These are phyloP conservation scores for Maniola hyperantus DNA, from an alignment of 2,888 invertebrate species.

Conservation along the genomic window DNA sequence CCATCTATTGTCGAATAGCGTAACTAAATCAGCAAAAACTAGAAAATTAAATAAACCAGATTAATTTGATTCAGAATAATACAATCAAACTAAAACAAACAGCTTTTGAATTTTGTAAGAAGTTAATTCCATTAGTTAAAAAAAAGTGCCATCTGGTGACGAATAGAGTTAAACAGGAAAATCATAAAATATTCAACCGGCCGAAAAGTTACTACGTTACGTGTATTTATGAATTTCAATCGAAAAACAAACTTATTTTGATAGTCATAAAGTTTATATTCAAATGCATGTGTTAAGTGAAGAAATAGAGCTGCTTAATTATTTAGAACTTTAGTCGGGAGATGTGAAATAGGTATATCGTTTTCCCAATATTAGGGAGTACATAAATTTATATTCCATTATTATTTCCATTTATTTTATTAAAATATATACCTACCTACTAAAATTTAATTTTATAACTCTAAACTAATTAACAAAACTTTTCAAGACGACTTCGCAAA, in stretches of 20 bases:
- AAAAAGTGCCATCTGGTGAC: slow-evolving; percentile 46
- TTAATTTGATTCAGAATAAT: background rate
- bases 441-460: background rate
- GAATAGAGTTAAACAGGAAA: slow-evolving; percentile 40
- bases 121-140: background rate
- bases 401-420: slow-evolving; percentile 27
- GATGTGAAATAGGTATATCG: slow-evolving; percentile 61
- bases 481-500: background rate
- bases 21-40: slow-evolving; percentile 11
- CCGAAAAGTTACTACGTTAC: slow-evolving; percentile 68
- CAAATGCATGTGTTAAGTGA: slow-evolving; percentile 44
- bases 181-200: slow-evolving; percentile 65
- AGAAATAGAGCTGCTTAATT: slow-evolving; percentile 66
- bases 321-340: slow-evolving; percentile 58
- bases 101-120: background rate
- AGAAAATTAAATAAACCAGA: background rate
- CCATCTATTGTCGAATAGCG: slow-evolving; percentile 43
- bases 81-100: background rate
- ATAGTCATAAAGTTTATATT: slow-evolving; percentile 46
- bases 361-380: slow-evolving; percentile 45
- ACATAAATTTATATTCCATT: slow-evolving; percentile 40
- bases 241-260: slow-evolving; percentile 48
- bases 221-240: slow-evolving; percentile 48
- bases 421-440: background rate
- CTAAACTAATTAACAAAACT: background rate